Base-by-base conservation (phyloP, 23 tunicate species). In the Oikopleura vanhoeffeni region DNA sequence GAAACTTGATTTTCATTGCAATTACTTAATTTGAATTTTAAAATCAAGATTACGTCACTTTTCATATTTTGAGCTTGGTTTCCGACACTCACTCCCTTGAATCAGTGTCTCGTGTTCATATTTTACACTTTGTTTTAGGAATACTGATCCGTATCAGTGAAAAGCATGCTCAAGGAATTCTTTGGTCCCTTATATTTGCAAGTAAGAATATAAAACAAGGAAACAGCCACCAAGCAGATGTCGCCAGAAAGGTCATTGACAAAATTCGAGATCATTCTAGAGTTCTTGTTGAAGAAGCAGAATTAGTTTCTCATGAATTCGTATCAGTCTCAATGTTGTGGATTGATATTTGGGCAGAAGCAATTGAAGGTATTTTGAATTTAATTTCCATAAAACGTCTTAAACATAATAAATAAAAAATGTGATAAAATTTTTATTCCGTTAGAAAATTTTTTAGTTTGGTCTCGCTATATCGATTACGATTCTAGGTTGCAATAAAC, bases 321-420 rank as follows among this genome's bases (percentile, higher is more conserved):
- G 91, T 95, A 35, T 83, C 97, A 0, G 96, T 91, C 3, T 92
- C 99, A 13, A 95, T 95, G 33, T 85, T 95, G 76, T 95, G 99
- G 99, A 88, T 88, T 40, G 99, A 95, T 83, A 49, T 85, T 76
- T 95, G 99, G 99, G 91, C 90, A 67, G 99, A 88, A 84, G 99
- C 92, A 0, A 84, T 95, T 85, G 99, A 95, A 67, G 99, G 79
- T 71, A n/a, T n/a, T n/a, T n/a, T n/a, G n/a, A n/a, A n/a, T n/a
- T n/a, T n/a, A n/a, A n/a, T n/a, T n/a, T n/a, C n/a, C n/a, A n/a
- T n/a, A n/a, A n/a, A n/a, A n/a, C n/a, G n/a, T n/a, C n/a, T n/a
- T n/a, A n/a, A n/a, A n/a, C n/a, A n/a, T n/a, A n/a, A n/a, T n/a
- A n/a, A n/a, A n/a, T n/a, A n/a, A n/a, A n/a, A n/a, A n/a, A n/a